These are phyloP conservation scores for Bombus waltoni DNA, from an alignment of 1,140 invertebrate genomes.

Conservation along the genomic window DNA sequence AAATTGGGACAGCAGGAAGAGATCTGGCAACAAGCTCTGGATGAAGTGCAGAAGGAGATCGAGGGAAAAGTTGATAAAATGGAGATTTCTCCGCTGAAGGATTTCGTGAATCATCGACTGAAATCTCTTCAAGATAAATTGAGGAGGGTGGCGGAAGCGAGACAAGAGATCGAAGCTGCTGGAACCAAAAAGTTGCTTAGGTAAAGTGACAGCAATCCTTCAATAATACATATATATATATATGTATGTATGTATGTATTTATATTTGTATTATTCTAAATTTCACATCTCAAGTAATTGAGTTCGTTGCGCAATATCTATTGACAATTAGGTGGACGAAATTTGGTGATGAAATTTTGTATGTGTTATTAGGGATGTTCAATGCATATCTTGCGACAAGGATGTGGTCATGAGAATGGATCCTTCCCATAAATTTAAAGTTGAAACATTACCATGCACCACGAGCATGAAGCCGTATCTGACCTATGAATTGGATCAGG, in stretches of 20 bases:
- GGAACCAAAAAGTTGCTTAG: constrained; percentile 86
- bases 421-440: constrained; percentile 77
- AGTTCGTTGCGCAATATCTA: too few species aligned
- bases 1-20: constrained; percentile 85
- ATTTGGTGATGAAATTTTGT: not conserved
- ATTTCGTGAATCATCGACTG: constrained; percentile 86
- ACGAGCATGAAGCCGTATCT: constrained; percentile 86
- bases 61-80: constrained; percentile 87
- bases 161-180: constrained; percentile 87
- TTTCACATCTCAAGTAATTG: too few species aligned
- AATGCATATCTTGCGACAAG: constrained; percentile 89
- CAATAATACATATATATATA: not conserved
- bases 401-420: constrained; percentile 87
- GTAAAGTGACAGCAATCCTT: constrained; percentile 64
- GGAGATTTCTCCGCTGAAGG: constrained; percentile 86
- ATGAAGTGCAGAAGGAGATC: constrained; percentile 86
- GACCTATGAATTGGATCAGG: constrained; percentile 86
- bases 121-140: constrained; percentile 86
- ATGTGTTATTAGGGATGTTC: constrained; percentile 83
- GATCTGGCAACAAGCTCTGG: constrained; percentile 80
- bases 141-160: constrained; percentile 83
- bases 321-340: too few species aligned
- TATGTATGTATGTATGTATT: not conserved
- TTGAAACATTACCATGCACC: constrained; percentile 80
- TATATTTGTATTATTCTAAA: constrained; percentile 1